phyloP scores from a whole-genome alignment of 2,888 invertebrate species.

The Zaprionus lineosus region DNA sequence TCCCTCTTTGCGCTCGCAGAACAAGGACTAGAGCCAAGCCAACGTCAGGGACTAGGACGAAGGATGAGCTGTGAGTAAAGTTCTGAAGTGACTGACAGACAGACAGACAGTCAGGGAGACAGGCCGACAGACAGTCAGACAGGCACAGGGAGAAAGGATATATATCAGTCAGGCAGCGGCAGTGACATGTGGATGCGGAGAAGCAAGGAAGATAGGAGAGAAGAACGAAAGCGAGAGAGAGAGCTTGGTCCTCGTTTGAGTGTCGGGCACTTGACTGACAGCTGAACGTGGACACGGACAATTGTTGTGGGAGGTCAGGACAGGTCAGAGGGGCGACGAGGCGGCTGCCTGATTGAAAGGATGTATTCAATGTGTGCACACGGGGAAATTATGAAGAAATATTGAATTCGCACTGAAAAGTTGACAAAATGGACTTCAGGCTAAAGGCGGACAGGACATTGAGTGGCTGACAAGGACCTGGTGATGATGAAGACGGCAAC shows the following conservation, averaged over 20 bases:
- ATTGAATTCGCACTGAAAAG: conserved; percentile 57
- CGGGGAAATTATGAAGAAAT: conserved; percentile 67
- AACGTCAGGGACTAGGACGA: too few relatives aligned
- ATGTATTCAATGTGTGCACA: conserved; percentile 70
- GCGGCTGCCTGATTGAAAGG: conserved; percentile 75
- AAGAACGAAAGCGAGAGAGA: conserved; percentile 1
- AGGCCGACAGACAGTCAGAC: conserved; percentile 5
- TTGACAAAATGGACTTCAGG: conserved; percentile 71
- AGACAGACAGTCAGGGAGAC: conserved; percentile 3
- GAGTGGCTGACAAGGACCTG: neutral
- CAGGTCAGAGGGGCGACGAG: conserved; percentile 27
- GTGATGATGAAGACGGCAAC: conserved; percentile 2
- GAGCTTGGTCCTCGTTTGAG: conserved; percentile 41
- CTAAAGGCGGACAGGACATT: neutral
- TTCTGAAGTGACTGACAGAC: conserved; percentile 63
- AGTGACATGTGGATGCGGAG: conserved; percentile 49
- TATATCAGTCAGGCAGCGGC: conserved; percentile 53
- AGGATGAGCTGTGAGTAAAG: conserved; percentile 63
- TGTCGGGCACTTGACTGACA: conserved; percentile 72
- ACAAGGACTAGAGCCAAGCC: too few relatives aligned
- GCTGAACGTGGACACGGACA: conserved; percentile 57
- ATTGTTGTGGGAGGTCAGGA: conserved; percentile 47
- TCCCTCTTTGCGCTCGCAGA: too few relatives aligned
- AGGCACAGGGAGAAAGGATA: conserved; percentile 1
- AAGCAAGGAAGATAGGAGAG: conserved; percentile 4